Evolutionary conservation across 2,888 invertebrate species (phyloP).

Genomic region (Yponomeuta cagnagella): DNA sequence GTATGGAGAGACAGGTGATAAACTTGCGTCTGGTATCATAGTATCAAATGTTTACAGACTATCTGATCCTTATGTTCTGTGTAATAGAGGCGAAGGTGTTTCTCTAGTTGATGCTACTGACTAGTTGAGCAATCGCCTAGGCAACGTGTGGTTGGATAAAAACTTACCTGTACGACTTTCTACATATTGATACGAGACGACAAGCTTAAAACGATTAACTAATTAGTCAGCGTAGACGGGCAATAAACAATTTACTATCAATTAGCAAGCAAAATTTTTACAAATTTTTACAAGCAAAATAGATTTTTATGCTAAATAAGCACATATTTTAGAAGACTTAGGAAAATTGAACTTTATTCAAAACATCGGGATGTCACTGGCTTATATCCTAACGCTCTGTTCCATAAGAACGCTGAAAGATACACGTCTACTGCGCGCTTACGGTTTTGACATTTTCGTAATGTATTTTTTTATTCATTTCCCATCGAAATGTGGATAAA

Average conservation of each 20-base stretch:
- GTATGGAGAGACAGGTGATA: constrained; percentile 54
- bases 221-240: background rate
- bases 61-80: background rate
- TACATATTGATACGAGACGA: constrained; percentile 26
- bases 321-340: too few species aligned
- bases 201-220: background rate
- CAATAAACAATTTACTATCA: background rate
- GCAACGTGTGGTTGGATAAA: constrained; percentile 34
- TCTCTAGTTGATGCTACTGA: background rate
- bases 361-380: too few species aligned
- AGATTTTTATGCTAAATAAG: too few species aligned
- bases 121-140: constrained; percentile 26
- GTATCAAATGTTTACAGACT: background rate
- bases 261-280: background rate
- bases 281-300: too few species aligned
- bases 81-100: background rate
- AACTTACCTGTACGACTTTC: constrained; percentile 55
- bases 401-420: too few species aligned
- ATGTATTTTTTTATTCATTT: too few species aligned
- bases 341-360: too few species aligned
- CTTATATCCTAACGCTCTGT: too few species aligned
- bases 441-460: too few species aligned
- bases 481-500: too few species aligned
- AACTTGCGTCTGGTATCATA: constrained; percentile 17
- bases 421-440: too few species aligned